These are phyloP conservation scores for Charadrius vociferus DNA, from an alignment of 2,113 vertebrate genomes.

Conservation along the genomic window DNA sequence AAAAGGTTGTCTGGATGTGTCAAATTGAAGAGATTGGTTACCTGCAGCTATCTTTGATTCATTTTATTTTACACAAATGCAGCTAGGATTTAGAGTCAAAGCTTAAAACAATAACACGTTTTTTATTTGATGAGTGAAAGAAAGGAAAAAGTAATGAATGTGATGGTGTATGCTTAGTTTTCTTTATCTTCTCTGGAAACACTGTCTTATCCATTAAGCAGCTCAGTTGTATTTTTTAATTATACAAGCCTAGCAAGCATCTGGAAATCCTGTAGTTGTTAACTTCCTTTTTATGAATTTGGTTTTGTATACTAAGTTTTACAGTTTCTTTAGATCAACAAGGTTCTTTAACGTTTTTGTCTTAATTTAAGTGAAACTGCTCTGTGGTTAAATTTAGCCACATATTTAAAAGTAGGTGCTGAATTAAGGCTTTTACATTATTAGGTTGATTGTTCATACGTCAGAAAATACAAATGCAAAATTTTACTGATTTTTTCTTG, in stretches of 20 bases:
- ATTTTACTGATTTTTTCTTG: neutral
- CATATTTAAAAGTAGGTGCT: neutral
- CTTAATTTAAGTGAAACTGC: neutral
- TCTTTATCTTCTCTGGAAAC: constrained; percentile 8
- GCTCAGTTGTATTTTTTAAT: neutral
- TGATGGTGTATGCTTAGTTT: neutral
- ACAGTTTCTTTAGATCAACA: neutral
- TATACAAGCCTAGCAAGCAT: neutral
- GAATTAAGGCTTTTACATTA: neutral
- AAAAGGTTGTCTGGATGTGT: constrained; percentile 39
- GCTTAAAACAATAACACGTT: neutral
- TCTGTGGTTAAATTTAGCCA: neutral
- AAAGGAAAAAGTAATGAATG: neutral
- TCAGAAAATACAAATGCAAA: neutral
- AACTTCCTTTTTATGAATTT: constrained; percentile 4
- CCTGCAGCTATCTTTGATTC: constrained; percentile 33
- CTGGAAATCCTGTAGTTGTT: neutral
- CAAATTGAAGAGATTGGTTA: constrained; percentile 33
- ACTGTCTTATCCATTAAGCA: neutral
- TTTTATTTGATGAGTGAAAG: neutral
- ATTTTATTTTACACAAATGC: constrained; percentile 34
- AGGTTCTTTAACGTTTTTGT: neutral
- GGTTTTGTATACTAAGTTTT: neutral
- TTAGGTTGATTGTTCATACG: neutral
- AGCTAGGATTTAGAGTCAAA: constrained; percentile 30